These are phyloP conservation scores for Taxidea taxus DNA, from an alignment of 2,113 vertebrate genomes.

Conservation along the genomic window DNA sequence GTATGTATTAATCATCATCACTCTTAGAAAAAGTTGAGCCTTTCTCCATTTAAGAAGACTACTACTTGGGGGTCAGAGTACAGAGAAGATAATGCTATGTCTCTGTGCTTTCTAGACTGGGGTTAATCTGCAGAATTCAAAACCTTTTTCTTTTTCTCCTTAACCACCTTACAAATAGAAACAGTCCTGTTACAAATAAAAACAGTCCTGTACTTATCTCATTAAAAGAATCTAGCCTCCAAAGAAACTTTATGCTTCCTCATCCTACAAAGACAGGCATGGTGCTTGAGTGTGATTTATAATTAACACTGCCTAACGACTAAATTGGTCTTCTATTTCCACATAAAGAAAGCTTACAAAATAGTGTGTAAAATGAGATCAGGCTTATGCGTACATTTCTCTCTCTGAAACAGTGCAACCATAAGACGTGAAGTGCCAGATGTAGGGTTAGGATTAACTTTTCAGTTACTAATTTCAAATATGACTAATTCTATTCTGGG, in stretches of 20 bases:
- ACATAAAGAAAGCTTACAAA: conserved; percentile 67
- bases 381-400: conserved; percentile 5
- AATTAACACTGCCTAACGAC: conserved; percentile 53
- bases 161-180: conserved; percentile 56
- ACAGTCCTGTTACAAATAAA: conserved; percentile 19
- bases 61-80: neutral
- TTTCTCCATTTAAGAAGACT: conserved; percentile 37
- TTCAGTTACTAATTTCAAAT: conserved; percentile 70
- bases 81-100: neutral
- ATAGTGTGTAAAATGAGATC: conserved; percentile 55
- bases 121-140: conserved; percentile 16
- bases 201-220: conserved; percentile 38
- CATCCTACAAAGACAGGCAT: neutral
- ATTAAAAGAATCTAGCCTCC: conserved; percentile 51
- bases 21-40: conserved; percentile 60
- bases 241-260: conserved; percentile 59
- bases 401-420: conserved; percentile 66
- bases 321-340: conserved; percentile 58
- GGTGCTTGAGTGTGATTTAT: neutral
- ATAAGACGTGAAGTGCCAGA: conserved; percentile 58
- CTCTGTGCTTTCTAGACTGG: neutral
- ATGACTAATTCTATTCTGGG: conserved; percentile 36
- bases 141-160: conserved; percentile 22
- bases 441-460: conserved; percentile 72
- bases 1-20: conserved; percentile 68